Evolutionary conservation across 2,888 invertebrate genomes (phyloP), one percentile per base, ranked within the genome.

Genomic region (Chrysina gloriosa): DNA sequence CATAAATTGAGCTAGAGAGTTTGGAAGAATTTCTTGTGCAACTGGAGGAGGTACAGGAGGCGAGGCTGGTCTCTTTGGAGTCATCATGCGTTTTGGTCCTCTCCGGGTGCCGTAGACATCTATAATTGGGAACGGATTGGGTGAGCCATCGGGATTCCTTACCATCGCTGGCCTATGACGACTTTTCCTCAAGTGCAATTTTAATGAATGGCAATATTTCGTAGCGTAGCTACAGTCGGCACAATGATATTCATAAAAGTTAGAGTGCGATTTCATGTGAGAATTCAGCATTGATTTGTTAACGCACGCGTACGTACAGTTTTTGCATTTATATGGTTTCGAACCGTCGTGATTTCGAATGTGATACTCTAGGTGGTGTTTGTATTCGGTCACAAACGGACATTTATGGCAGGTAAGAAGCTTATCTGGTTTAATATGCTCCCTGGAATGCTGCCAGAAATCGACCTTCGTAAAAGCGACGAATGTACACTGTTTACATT

Each of bases 301-400:
- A 1, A 79, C 77, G 71, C 81, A 82, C 56, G 76, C 72, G 56
- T 77, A 76, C 1, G 76, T 75, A 63, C 81, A 82, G 29, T 76
- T 73, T 1, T 73, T 71, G 70, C 80, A 81, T 27, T 70, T 73
- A 63, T 76, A 79, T 0, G 80, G 79, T 69, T 76, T 77, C 56
- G 78, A 77, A 9, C 79, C 79, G 65, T 75, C 77, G 61, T 80
- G 80, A 31, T 74, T 76, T 23, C 77, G 68, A 68, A 78, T 73
- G 63, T 81, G 81, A 31, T 77, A 74, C 9, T 76, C 75, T 21
- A 80, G 67, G 52, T 99, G 99, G 81, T 99, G 99, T 79, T 99
- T 99, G 85, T 96, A 96, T 81, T 98, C 98, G 0, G 99, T 99
- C 2, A 98, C 97, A 79, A 99, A 99, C 0, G 95, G 94, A 58